phyloP scores from a whole-genome alignment of 2,113 vertebrate genomes.

The Myotis yumanensis region DNA sequence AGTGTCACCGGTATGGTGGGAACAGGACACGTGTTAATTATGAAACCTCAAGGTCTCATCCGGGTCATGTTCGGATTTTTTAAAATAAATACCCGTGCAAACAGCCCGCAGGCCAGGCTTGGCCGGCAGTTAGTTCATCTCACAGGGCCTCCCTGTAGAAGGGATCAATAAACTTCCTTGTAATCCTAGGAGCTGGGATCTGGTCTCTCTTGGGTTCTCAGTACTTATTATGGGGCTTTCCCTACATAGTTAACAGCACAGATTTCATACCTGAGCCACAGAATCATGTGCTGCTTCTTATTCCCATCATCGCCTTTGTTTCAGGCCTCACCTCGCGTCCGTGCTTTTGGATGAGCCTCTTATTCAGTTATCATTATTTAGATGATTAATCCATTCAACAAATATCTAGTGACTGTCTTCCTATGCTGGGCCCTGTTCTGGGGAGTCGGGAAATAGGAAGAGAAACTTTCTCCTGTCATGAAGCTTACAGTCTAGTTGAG shows the following conservation, averaged over 20 bases:
- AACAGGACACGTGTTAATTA: constrained; percentile 61
- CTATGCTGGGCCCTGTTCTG: background rate
- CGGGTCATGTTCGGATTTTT: background rate
- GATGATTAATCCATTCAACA: background rate
- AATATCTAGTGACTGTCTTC: background rate
- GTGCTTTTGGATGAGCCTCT: background rate
- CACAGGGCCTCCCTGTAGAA: background rate
- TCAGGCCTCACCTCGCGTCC: background rate
- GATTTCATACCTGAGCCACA: background rate
- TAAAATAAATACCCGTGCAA: background rate
- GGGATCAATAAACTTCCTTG: background rate
- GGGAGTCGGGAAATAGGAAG: background rate
- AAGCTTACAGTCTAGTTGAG: background rate
- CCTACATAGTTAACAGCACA: background rate
- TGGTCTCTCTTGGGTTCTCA: background rate
- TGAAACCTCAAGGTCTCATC: constrained; percentile 41
- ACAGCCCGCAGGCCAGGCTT: background rate
- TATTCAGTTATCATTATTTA: background rate
- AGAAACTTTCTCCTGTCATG: background rate
- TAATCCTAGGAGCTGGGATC: background rate
- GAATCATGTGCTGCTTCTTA: background rate
- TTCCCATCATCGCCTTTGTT: background rate
- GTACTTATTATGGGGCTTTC: background rate
- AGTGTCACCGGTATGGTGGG: constrained; percentile 59
- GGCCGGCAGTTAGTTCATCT: background rate